Evolutionary conservation across 23 tunicate species (phyloP), one percentile per base, ranked within the genome.

Genomic region (Halocynthia aurantium): DNA sequence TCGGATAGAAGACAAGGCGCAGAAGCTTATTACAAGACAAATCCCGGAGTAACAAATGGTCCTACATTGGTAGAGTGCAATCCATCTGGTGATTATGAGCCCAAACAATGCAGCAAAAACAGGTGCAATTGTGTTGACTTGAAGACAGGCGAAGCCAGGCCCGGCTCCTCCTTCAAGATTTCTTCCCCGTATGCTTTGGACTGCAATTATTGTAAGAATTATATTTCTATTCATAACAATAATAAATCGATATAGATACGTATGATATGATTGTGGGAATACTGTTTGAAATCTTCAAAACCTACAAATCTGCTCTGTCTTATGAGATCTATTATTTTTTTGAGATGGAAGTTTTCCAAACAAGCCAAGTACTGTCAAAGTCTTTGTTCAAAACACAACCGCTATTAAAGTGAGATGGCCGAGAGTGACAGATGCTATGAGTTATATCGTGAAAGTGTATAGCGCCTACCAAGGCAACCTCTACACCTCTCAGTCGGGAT

Each of bases 361-460:
- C 49, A 49, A 20, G 56, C 78, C 63, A 10, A 53, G 12, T 8
- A 49, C 12, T 12, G 78, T 74, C 64, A 74, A 8, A 74, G 64
- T 64, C n/a, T 74, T 49, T 19, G 64, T 50, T 7, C 13, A 7
- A 13, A 49, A 54, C 31, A 52, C 78, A 56, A 53, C 9, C 2
- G 7, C 13, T 20, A 74, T 74, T 8, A 74, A 31, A 54, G 78
- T 74, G 13, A 53, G 63, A 51, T 74, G 78, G 78, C 40, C 15
- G 64, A 53, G 63, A 18, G 11, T 52, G n/a, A 8, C 56, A 7
- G 15, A 15, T 7, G 78, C 78, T 8, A 6, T 4, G 21, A 54
- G 55, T 54, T 74, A 74, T 54, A 74, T 74, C 63, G 78, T 74
- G 10, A 54, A 53, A 12, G 64, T 74, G 31, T 74, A 51, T 65